Evolutionary conservation across 2,888 invertebrate genomes (phyloP), one percentile per base, ranked within the genome.

Genomic region (Ceriagrion tenellum): DNA sequence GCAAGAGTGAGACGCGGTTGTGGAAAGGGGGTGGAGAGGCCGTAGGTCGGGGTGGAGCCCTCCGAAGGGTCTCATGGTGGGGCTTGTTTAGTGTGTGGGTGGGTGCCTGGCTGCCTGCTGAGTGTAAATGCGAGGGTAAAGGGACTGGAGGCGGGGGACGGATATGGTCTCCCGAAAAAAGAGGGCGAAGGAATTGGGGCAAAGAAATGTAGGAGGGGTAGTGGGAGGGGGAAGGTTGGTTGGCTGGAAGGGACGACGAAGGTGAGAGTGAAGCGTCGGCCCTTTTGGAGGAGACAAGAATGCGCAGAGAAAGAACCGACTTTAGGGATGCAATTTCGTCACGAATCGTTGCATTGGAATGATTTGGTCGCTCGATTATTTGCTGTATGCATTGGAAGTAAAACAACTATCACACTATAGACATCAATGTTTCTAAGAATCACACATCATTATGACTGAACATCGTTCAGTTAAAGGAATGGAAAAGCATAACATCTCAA

Each of bases 141-240:
- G 23, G 74, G 74, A n/a, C 8, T 16, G 6, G 13, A 12, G 35
- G 8, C 2, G 35, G 59, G 35, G 91, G 40, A 63, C 2, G 63
- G 47, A 16, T 26, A 8, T 40, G 23, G 69, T 1, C n/a, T 8
- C n/a, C 12, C 69, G 4, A 69, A 23, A 69, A 93, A 93, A 74
- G 63, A 63, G 63, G 40, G 88, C 88, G 88, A n/a, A 47, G 89
- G 93, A 93, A 93, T 74, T 93, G 69, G 93, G 93, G 93, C 93
- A 69, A 74, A 63, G 93, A 47, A 55, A 47, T 55, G 55, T 55
- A 13, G 90, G 56, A 8, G 56, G 35, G 26, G 63, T n/a, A 35
- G 56, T 26, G 63, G 63, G 23, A 69, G 13, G 69, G 47, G 47
- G 47, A 47, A n/a, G n/a, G n/a, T n/a, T n/a, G n/a, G n/a, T n/a